Conservation (phyloP, 1,140 invertebrate genomes). For the Battus philenor region DNA sequence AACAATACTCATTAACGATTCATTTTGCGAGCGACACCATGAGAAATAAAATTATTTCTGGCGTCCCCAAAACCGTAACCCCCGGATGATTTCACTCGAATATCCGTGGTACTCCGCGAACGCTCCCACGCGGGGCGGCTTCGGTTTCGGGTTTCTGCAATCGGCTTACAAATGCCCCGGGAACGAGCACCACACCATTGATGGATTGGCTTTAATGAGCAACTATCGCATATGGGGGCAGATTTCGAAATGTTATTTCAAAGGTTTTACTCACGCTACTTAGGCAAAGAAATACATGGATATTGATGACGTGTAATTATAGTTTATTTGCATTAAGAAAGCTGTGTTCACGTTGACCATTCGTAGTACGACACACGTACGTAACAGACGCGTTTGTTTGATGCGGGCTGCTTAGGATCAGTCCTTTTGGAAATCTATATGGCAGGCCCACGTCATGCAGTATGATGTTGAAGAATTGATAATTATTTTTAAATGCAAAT, state of each 20-base stretch:
- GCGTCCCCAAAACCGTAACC: background rate
- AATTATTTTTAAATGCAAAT: too few species aligned
- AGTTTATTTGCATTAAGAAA: background rate
- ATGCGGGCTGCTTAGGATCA: too few species aligned
- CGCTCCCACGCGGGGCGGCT: constrained; percentile 42
- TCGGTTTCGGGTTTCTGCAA: constrained; percentile 61
- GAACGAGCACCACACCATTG: constrained; percentile 45
- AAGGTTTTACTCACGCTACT: too few species aligned
- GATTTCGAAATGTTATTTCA: background rate
- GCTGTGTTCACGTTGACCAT: too few species aligned
- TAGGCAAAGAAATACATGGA: background rate
- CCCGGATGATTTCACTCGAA: constrained; percentile 1
- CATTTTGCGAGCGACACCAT: too few species aligned
- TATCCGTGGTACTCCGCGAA: constrained; percentile 23
- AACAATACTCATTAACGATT: too few species aligned
- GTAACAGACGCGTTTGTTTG: too few species aligned
- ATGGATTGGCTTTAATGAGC: constrained; percentile 52
- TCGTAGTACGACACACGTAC: too few species aligned
- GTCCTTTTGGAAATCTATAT: too few species aligned
- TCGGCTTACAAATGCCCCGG: constrained; percentile 58
- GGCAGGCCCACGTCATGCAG: too few species aligned
- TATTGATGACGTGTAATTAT: background rate
- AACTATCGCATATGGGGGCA: background rate
- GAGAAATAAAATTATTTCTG: too few species aligned
- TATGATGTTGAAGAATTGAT: too few species aligned